Percentiles rank a stretch among this genome's conserved stretches.
Evolutionary conservation across 2,113 vertebrate species (phyloP).

Genomic region (Ranitomeya imitator): DNA sequence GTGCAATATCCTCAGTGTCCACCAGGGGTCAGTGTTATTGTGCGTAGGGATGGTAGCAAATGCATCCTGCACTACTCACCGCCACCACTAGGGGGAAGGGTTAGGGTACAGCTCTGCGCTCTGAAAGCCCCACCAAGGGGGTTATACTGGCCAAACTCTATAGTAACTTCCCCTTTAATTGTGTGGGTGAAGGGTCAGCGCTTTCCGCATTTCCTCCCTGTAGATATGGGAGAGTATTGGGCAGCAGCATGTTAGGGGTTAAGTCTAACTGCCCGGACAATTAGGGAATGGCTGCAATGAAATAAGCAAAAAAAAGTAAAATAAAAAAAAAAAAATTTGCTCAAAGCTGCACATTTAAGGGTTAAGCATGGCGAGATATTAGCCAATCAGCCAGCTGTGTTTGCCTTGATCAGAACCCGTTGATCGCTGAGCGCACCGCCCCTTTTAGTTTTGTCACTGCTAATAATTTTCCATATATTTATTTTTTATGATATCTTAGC

Average conservation of each 20-base stretch:
- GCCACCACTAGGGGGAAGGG: neutral
- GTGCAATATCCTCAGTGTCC: constrained; percentile 36
- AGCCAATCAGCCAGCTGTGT: constrained; percentile 27
- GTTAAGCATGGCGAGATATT: constrained; percentile 52
- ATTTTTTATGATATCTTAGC: neutral
- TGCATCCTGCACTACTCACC: constrained; percentile 11
- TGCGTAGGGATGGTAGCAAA: neutral
- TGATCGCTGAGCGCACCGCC: neutral
- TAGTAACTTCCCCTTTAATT: neutral
- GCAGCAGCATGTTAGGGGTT: constrained; percentile 53
- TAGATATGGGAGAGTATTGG: constrained; percentile 28
- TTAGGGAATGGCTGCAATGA: constrained; percentile 46
- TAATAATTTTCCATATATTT: neutral
- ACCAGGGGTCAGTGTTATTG: constrained; percentile 29
- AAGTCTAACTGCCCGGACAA: constrained; percentile 39
- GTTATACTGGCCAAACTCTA: neutral
- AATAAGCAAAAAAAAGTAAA: constrained; percentile 4
- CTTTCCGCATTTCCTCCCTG: constrained; percentile 14
- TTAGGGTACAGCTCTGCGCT: neutral
- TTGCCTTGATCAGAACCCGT: constrained; percentile 30
- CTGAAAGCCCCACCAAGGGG: neutral
- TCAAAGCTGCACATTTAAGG: constrained; percentile 33
- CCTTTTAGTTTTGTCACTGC: neutral
- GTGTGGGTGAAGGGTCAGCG: constrained; percentile 16
- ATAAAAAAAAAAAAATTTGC: neutral